A percentile compares a stretch with the other conserved stretches of the same genome.
Evolutionary conservation across 2,888 invertebrate genomes (phyloP).

Genomic region (Tetheella fluctuosa): DNA sequence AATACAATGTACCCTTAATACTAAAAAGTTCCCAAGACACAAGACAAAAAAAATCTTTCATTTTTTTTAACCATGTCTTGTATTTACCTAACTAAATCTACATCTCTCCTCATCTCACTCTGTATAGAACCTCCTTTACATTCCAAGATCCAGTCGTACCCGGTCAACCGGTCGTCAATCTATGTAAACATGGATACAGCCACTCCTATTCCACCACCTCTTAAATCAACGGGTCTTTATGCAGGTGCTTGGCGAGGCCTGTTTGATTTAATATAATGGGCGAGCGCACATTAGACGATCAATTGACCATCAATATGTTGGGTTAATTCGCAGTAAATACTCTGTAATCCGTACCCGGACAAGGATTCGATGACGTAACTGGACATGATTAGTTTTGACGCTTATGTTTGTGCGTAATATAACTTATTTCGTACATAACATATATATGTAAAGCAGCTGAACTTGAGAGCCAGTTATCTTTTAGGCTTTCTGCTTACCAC

Average conservation of each 20-base stretch:
- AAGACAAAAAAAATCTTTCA: too few relatives aligned
- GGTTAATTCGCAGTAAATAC: constrained; percentile 80
- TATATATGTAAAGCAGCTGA: too few relatives aligned
- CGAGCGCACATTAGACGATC: constrained; percentile 76
- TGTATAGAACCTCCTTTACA: constrained; percentile 21
- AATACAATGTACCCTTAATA: too few relatives aligned
- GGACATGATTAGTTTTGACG: constrained; percentile 23
- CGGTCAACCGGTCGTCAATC: constrained; percentile 48
- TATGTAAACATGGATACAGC: constrained; percentile 51
- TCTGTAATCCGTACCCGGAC: constrained; percentile 56
- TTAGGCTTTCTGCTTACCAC: too few relatives aligned
- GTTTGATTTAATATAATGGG: constrained; percentile 82
- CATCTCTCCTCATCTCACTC: background rate
- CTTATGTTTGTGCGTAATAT: background rate
- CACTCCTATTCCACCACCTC: constrained; percentile 36
- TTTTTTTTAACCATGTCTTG: too few relatives aligned
- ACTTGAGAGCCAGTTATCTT: too few relatives aligned
- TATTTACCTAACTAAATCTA: too few relatives aligned
- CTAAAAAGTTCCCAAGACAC: too few relatives aligned
- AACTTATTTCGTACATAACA: too few relatives aligned
- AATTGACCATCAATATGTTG: constrained; percentile 77
- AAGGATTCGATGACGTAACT: constrained; percentile 53
- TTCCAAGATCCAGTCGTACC: constrained; percentile 23
- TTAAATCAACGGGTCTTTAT: constrained; percentile 80
- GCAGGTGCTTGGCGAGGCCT: constrained; percentile 60